These are phyloP conservation scores for Sepiola atlantica DNA, from an alignment of 2,888 invertebrate genomes.

Conservation along the genomic window DNA sequence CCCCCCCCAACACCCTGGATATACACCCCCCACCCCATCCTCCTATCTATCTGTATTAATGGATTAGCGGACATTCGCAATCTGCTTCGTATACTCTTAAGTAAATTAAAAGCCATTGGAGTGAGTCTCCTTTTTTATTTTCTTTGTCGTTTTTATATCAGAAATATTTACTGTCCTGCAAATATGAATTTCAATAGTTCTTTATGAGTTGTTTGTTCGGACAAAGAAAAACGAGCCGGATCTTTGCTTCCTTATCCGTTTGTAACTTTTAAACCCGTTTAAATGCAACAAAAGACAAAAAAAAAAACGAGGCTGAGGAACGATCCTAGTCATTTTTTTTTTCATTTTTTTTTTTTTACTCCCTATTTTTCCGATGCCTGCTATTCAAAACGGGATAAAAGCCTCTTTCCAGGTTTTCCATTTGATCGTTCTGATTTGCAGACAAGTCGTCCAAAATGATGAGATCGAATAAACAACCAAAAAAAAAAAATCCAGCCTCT, in stretches of 20 bases:
- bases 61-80: background rate
- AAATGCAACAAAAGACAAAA: background rate
- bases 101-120: background rate
- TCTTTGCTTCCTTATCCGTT: background rate
- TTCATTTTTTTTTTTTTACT: background rate
- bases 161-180: background rate
- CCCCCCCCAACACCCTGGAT: background rate
- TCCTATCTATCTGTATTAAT: background rate
- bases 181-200: background rate
- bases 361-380: background rate
- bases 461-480: background rate
- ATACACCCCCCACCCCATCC: background rate
- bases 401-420: background rate
- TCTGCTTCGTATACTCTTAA: background rate
- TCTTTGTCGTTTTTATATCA: background rate
- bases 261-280: background rate
- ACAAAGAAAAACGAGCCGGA: background rate
- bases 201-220: background rate
- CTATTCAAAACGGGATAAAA: background rate
- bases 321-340: too few species aligned
- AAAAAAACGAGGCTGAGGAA: background rate
- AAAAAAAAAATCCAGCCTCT: background rate
- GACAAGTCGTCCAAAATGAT: background rate
- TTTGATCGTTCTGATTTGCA: background rate
- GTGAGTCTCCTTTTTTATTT: background rate